Evolutionary conservation across 1,140 invertebrate genomes (phyloP).

Genomic region (Subanguina moxae): DNA sequence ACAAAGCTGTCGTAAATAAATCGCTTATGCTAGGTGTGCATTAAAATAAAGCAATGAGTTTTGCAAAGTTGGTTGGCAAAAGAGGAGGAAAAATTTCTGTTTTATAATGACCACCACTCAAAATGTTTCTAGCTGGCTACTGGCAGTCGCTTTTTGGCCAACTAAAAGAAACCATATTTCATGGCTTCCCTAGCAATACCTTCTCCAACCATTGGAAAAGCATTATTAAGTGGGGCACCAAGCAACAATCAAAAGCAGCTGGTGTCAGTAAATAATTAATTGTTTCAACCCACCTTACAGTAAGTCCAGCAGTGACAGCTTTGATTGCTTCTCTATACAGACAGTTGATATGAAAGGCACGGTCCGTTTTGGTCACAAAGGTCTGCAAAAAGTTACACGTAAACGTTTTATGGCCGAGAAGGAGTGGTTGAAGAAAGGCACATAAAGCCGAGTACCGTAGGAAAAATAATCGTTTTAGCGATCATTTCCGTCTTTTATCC

Average conservation of each 20-base stretch:
- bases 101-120: no score
- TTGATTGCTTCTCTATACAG: slow-evolving; percentile 50
- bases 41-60: not conserved
- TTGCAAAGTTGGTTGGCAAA: not conserved
- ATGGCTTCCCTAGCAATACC: not conserved
- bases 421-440: not conserved
- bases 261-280: not conserved
- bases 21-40: no score
- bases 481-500: no score
- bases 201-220: no score
- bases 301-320: slow-evolving; percentile 44
- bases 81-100: no score
- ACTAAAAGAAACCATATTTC: no score
- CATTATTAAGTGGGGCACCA: no score
- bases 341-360: slow-evolving; percentile 59
- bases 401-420: not conserved
- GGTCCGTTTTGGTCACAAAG: slow-evolving; percentile 57
- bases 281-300: slow-evolving; percentile 44
- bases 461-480: no score
- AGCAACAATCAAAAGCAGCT: no score
- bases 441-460: not conserved
- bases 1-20: no score
- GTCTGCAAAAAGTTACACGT: slow-evolving; percentile 32
- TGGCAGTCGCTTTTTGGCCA: no score
- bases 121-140: no score